phyloP scores from a whole-genome alignment of 2,888 invertebrate species.

The Drosophila emarginata region DNA sequence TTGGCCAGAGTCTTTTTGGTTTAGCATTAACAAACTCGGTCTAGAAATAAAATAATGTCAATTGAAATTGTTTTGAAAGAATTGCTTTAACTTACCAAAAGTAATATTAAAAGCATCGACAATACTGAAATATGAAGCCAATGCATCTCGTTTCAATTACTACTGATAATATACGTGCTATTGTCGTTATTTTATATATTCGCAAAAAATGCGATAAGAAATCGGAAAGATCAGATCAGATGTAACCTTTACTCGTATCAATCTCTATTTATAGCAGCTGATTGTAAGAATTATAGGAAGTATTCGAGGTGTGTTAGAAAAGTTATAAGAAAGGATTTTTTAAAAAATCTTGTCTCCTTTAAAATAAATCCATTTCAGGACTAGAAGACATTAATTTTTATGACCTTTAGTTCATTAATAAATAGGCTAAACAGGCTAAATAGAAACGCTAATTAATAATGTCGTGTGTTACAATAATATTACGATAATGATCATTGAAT shows the following conservation, averaged over 20 bases:
- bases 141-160: not conserved
- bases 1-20: not conserved
- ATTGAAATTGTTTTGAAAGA: not conserved
- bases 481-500: too few relatives aligned
- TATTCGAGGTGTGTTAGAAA: not conserved
- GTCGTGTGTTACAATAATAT: too few relatives aligned
- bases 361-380: not conserved
- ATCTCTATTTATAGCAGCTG: not conserved
- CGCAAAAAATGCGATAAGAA: not conserved
- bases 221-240: not conserved
- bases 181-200: not conserved
- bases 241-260: not conserved
- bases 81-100: not conserved
- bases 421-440: too few relatives aligned
- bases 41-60: not conserved
- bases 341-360: not conserved
- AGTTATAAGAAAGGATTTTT: not conserved
- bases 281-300: not conserved
- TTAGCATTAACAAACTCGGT: not conserved
- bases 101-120: not conserved
- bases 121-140: not conserved
- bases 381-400: not conserved
- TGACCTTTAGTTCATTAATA: too few relatives aligned
- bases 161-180: not conserved
- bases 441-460: too few relatives aligned